Evolutionary conservation across 2,113 vertebrate species (phyloP).

Genomic region (Aspiorhynchus laticeps): DNA sequence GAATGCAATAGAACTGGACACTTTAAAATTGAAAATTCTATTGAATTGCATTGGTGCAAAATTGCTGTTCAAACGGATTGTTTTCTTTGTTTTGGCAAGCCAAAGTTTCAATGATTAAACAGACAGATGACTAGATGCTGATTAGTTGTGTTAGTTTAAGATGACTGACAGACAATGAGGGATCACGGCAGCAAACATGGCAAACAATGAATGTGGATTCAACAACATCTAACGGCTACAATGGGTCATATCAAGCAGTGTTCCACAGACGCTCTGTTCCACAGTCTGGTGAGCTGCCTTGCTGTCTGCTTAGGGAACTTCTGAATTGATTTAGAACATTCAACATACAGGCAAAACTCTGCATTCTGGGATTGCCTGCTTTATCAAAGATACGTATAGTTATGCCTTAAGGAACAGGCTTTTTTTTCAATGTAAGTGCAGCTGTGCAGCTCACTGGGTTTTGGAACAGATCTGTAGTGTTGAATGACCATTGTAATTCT

Average conservation of each 20-base stretch:
- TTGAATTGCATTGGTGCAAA: not conserved
- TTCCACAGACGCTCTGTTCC: not conserved
- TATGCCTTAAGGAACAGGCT: not conserved
- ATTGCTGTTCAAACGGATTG: too few species aligned
- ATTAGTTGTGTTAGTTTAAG: slow-evolving; percentile 26
- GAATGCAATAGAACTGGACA: not conserved
- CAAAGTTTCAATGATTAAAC: not conserved
- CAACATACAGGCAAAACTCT: not conserved
- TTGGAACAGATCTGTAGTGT: not conserved
- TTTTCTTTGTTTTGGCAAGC: not conserved
- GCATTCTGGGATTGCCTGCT: not conserved
- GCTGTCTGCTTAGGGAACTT: not conserved
- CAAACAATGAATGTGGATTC: not conserved
- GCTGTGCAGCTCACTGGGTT: not conserved
- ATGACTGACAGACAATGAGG: not conserved
- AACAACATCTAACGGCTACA: not conserved
- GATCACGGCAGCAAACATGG: not conserved
- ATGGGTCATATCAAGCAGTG: not conserved
- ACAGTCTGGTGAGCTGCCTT: not conserved
- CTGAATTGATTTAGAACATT: not conserved
- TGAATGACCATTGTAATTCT: not conserved
- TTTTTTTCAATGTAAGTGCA: not conserved
- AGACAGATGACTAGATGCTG: not conserved
- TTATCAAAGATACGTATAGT: not conserved
- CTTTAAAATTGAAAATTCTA: not conserved